Conservation (phyloP, 2,113 vertebrate species). For the Cardinalis cardinalis region DNA sequence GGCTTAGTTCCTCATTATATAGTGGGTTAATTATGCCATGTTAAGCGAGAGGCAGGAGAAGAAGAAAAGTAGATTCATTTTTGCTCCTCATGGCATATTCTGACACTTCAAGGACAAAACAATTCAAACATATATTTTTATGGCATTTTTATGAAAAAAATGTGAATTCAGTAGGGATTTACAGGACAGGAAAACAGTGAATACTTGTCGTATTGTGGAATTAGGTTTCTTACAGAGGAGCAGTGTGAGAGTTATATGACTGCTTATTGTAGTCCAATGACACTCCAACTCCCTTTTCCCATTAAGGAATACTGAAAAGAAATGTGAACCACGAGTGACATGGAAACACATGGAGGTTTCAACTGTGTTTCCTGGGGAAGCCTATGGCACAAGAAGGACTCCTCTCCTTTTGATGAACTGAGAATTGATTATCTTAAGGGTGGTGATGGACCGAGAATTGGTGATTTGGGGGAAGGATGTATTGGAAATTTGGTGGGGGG, state of each 20-base stretch:
- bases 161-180: background rate
- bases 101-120: background rate
- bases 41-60: background rate
- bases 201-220: accelerated
- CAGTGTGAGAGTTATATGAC: background rate
- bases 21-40: background rate
- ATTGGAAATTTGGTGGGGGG: too few species aligned
- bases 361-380: too few species aligned
- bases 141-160: background rate
- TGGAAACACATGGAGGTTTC: too few species aligned
- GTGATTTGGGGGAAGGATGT: too few species aligned
- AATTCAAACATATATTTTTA: background rate
- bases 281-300: background rate
- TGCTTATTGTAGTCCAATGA: background rate
- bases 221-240: background rate
- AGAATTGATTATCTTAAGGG: too few species aligned
- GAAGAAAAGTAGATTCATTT: background rate
- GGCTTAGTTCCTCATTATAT: background rate
- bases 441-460: too few species aligned
- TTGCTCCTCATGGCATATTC: background rate
- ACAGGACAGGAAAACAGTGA: background rate
- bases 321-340: background rate
- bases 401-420: too few species aligned
- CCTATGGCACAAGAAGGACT: too few species aligned
- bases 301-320: background rate